A percentile compares a stretch with the other conserved stretches of the same genome.
Evolutionary conservation across 2,888 invertebrate genomes (phyloP).

Genomic region (Neoscelio sp.): DNA sequence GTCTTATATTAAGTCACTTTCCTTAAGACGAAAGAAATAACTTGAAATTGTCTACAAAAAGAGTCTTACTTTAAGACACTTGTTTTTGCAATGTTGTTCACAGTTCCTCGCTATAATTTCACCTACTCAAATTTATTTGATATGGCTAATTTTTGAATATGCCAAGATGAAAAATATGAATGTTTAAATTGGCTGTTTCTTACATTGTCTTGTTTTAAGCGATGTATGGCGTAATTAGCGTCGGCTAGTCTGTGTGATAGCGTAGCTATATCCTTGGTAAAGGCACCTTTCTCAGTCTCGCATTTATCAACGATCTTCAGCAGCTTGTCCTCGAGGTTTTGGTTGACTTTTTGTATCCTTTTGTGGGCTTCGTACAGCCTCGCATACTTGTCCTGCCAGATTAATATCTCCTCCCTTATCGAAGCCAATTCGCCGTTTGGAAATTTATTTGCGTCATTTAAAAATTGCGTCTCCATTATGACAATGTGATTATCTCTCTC

Average conservation of each 20-base stretch:
- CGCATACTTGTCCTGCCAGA: conserved; percentile 95
- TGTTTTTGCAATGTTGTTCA: too few relatives aligned
- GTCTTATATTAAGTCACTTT: too few relatives aligned
- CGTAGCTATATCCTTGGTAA: conserved; percentile 94
- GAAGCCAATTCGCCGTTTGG: conserved; percentile 90
- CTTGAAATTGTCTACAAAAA: too few relatives aligned
- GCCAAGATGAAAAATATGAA: background rate
- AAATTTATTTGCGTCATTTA: conserved; percentile 87
- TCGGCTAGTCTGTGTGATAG: conserved; percentile 93
- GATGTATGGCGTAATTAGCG: conserved; percentile 92
- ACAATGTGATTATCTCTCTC: conserved; percentile 93
- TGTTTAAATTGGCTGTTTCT: too few relatives aligned
- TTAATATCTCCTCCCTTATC: conserved; percentile 91
- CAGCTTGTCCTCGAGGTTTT: conserved; percentile 96
- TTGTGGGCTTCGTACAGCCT: conserved; percentile 97
- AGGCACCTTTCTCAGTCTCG: conserved; percentile 93
- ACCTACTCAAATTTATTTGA: too few relatives aligned
- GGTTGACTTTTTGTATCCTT: conserved; percentile 96
- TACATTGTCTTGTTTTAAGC: conserved; percentile 94
- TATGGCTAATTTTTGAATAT: too few relatives aligned
- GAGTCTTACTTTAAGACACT: too few relatives aligned
- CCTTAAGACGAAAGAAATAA: too few relatives aligned
- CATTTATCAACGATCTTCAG: conserved; percentile 96
- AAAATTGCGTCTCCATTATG: conserved; percentile 93
- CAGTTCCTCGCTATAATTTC: too few relatives aligned